Base-by-base conservation (phyloP, 2,113 vertebrate species). In the Eulemur rufifrons region DNA sequence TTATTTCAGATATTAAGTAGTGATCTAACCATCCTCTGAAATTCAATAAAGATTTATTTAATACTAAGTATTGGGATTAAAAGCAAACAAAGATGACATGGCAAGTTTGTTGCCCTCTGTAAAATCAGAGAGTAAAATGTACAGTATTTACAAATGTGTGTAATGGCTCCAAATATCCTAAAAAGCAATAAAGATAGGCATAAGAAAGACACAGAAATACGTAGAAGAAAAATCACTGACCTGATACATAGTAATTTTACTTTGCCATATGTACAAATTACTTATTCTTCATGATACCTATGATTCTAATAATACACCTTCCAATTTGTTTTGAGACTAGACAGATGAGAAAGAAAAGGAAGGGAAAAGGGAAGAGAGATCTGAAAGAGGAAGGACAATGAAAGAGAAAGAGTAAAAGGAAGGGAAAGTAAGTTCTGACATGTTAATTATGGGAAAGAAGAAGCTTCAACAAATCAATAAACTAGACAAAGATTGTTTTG, bases 111-210 rank as follows among this genome's bases (percentile, higher is more conserved):
- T n/a, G 34, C 47, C 47, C 25, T 78, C 56, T 56, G 12, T 74
- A 25, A 94, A 89, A 93, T 86, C 59, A 85, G 32, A 91, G 37
- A 91, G 42, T 27, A 81, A 50, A 94, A 64, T 80, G 32, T 47
- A 85, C 73, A 39, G 25, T 73, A 20, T 86, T 74, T 66, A 47
- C 50, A 91, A 86, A 66, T 42, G 17, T 68, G 1, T 69, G 71
- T 63, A 78, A 45, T 37, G 13, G 29, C 52, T 32, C 29, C 14
- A 42, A 82, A 61, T 73, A 59, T 82, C 21, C 74, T 61, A 34
- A 81, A 94, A 86, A 91, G 23, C 27, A 71, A 21, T 50, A 29
- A 47, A 86, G 21, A 77, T 25, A 71, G 2, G 29, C 42, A 54
- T 59, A 61, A 81, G 56, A 69, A 56, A 86, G 14, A 39, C 23